These are phyloP conservation scores for Heterotis niloticus DNA, from an alignment of 2,113 vertebrate species.

Conservation along the genomic window DNA sequence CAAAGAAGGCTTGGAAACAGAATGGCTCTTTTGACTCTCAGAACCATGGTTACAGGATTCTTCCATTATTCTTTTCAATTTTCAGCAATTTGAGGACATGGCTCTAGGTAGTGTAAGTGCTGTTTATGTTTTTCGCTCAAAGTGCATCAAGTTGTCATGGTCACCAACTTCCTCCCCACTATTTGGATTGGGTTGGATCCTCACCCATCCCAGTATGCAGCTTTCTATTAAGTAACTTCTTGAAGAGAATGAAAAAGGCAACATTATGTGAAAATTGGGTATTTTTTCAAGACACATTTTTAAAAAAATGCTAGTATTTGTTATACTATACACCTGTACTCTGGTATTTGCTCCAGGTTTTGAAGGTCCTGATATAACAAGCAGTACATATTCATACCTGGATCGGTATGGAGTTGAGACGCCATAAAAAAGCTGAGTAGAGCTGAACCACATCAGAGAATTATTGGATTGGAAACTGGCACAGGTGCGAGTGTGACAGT, in stretches of 20 bases:
- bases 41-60: conserved; percentile 1
- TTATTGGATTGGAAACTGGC: too few species aligned
- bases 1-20: conserved; percentile 1
- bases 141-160: conserved; percentile 4
- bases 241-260: not conserved
- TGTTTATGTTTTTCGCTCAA: not conserved
- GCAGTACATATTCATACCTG: too few species aligned
- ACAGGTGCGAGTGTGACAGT: too few species aligned
- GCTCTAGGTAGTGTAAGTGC: not conserved
- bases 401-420: too few species aligned
- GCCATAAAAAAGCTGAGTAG: too few species aligned
- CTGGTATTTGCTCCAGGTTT: too few species aligned
- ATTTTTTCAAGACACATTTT: not conserved
- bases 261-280: not conserved
- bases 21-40: not conserved
- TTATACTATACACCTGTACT: too few species aligned
- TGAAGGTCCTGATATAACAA: too few species aligned
- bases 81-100: not conserved
- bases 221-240: not conserved
- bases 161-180: not conserved
- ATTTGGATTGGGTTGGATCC: not conserved
- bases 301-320: not conserved
- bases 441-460: too few species aligned
- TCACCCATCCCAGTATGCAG: not conserved
- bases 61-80: conserved; percentile 4